Evolutionary conservation across 2,113 vertebrate genomes (phyloP), one percentile per base, ranked within the genome.

Genomic region (Larimichthys polyactis): DNA sequence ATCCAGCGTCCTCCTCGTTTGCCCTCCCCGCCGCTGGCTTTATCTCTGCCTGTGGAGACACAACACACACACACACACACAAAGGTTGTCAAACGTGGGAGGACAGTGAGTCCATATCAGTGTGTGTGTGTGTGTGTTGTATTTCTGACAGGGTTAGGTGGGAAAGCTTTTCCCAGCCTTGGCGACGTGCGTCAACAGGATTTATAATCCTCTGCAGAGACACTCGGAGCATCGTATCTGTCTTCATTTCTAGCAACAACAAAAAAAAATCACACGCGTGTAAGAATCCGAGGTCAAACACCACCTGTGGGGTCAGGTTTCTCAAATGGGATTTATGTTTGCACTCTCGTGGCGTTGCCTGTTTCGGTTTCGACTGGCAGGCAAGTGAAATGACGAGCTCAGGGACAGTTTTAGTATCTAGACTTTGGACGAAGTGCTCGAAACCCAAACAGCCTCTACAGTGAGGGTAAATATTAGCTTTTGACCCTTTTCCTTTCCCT

Each of bases 401-500:
- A 51, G 57, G 55, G 54, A 43, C 6, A 36, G 59, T n/a, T 70
- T 86, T 77, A 60, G 46, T 43, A 67, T 78, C 69, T 90, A 76
- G 82, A 92, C 93, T 94, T 92, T 92, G 87, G 70, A 92, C 89
- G 12, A 79, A 44, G 59, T 49, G 51, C 75, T 52, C 79, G 91
- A 94, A 94, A 94, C 93, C 92, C 92, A 94, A 95, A 93, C 89
- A 94, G 36, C 46, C 2, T 79, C 68, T 78, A 14, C 44, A 22
- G 58, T 8, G 1, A 70, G 29, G 81, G 29, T 86, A 89, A 94
- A 94, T 92, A 93, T 93, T 94, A 89, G 85, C 81, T 74, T 76
- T 75, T 40, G 20, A 15, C 49, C 77, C 36, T 58, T n/a, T 79
- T 77, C 71, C 72, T 74, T 73, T 79, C 86, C 36, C 40, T 22